Evolutionary conservation across 2,113 vertebrate species (phyloP), one percentile per base, ranked within the genome.

Genomic region (Lampris megalopsis): DNA sequence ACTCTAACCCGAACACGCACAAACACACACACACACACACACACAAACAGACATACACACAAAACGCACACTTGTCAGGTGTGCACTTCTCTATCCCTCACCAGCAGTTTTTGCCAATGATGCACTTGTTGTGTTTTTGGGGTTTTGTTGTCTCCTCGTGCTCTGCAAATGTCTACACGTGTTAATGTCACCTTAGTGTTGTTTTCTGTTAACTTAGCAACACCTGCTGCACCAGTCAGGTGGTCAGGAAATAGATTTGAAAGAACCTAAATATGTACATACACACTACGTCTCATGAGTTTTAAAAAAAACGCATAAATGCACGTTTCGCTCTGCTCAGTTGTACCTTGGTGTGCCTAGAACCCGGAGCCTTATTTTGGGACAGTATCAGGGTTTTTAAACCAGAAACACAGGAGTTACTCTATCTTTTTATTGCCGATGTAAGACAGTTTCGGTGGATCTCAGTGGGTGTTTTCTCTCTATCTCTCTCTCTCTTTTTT

Each of bases 311-410:
- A 50, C 45, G 68, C 61, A 70, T 62, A 77, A 88, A 85, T 89
- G 81, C 85, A 89, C 86, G 88, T 88, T 80, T 88, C 89, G 82
- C 87, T 92, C 81, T 85, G 89, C 91, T 93, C 90, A 92, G 86
- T 90, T 88, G 83, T 90, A 93, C 92, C 93, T 93, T 85, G 83
- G 91, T 93, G 94, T 94, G 93, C 93, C 93, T 94, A 83, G 75
- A 93, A 90, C 91, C 92, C 87, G 83, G 91, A 92, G 93, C 94
- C 93, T 94, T 94, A 94, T 91, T 93, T 93, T 90, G 90, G 91
- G 87, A 93, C 84, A 88, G 84, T 92, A 90, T 92, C 89, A 91
- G 89, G 91, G 88, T 90, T 91, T 90, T 86, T 49, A 77, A 85
- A 72, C 53, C 77, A 80, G 76, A 88, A 64, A 85, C 74, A 84